Evolutionary conservation across 1,140 invertebrate genomes (phyloP).

Genomic region (Achatina immaculata): DNA sequence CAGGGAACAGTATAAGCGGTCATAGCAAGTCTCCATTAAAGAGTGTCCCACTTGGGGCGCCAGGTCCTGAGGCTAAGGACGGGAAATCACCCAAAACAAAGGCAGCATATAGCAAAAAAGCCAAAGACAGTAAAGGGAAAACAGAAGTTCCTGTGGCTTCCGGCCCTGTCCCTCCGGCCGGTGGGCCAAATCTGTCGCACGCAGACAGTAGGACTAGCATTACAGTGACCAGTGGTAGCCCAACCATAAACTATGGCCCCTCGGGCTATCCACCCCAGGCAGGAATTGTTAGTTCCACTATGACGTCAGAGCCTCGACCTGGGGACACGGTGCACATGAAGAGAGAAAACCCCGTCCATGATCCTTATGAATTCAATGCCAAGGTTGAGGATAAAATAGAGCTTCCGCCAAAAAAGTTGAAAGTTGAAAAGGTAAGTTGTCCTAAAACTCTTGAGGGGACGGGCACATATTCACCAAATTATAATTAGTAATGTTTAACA

Average conservation of each 20-base stretch:
- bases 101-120: conserved; percentile 34
- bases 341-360: conserved; percentile 51
- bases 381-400: conserved; percentile 67
- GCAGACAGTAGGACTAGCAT: neutral
- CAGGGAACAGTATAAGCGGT: no score
- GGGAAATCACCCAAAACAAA: conserved; percentile 35
- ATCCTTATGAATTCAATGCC: conserved; percentile 69
- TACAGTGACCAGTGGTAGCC: neutral
- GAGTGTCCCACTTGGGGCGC: neutral
- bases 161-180: neutral
- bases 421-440: conserved; percentile 66
- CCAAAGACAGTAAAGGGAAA: conserved; percentile 16
- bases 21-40: conserved; percentile 25
- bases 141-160: neutral
- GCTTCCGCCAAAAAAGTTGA: conserved; percentile 67
- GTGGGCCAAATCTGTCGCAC: neutral
- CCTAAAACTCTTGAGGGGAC: neutral
- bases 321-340: conserved; percentile 54
- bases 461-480: no score
- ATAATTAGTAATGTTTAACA: no score
- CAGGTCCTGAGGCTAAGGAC: conserved; percentile 1
- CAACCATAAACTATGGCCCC: neutral
- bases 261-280: neutral
- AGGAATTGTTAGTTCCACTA: neutral
- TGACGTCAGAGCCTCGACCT: conserved; percentile 53